These are phyloP conservation scores for Apocrypta bakeri DNA, from an alignment of 1,140 invertebrate genomes.

Conservation along the genomic window DNA sequence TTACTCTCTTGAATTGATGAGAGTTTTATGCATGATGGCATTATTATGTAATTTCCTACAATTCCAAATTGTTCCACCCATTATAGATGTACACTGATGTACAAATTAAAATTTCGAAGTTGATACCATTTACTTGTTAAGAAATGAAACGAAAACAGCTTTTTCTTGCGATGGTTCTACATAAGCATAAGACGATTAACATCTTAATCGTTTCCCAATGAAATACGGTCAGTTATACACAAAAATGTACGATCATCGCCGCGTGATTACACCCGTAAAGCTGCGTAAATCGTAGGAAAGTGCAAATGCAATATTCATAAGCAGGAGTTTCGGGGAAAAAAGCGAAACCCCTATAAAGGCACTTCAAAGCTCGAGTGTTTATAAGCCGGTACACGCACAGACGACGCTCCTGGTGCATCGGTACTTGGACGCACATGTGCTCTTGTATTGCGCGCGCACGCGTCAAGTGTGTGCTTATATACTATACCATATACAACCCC, in stretches of 20 bases:
- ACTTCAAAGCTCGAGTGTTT: slow-evolving; percentile 10
- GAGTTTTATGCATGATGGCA: not conserved
- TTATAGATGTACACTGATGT: too few relatives aligned
- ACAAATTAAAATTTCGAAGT: too few relatives aligned
- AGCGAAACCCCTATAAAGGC: slow-evolving; percentile 35
- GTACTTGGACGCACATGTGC: not conserved
- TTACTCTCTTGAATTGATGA: not conserved
- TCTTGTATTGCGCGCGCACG: not conserved
- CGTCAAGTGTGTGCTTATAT: slow-evolving; percentile 37
- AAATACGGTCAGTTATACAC: too few relatives aligned
- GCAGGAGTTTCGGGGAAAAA: not conserved
- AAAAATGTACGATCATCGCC: too few relatives aligned
- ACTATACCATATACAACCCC: slow-evolving; percentile 61
- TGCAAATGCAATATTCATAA: slow-evolving; percentile 7
- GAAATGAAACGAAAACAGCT: too few relatives aligned
- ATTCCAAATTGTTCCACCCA: too few relatives aligned
- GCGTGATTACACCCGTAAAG: too few relatives aligned
- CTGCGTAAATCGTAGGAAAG: too few relatives aligned
- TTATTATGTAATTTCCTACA: not conserved
- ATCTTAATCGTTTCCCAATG: too few relatives aligned
- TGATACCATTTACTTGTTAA: too few relatives aligned
- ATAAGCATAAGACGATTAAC: too few relatives aligned
- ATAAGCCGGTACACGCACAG: not conserved
- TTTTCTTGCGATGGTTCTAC: too few relatives aligned
- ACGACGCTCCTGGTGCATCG: not conserved